phyloP scores from a whole-genome alignment of 2,113 vertebrate species.

The Echinops telfairi region DNA sequence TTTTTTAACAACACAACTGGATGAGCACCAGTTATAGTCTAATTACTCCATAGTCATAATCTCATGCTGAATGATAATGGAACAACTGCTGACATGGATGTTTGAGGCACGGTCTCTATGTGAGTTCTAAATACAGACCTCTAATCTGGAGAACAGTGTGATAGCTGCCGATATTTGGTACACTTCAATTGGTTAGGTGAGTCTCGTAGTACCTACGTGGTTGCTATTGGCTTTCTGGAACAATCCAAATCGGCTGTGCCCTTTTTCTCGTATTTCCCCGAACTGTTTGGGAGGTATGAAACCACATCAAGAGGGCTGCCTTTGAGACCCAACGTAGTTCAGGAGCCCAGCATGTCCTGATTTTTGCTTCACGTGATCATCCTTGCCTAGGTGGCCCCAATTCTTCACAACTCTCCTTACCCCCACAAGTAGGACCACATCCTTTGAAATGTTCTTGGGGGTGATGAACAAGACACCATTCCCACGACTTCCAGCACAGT shows the following conservation, averaged over 20 bases:
- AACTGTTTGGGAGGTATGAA: neutral
- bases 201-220: neutral
- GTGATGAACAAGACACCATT: too few species aligned
- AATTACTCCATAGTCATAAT: constrained; percentile 82
- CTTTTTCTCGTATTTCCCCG: neutral
- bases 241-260: neutral
- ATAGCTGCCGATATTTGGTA: neutral
- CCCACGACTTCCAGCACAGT: too few species aligned
- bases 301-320: neutral
- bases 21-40: constrained; percentile 81
- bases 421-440: too few species aligned
- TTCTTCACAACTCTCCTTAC: too few species aligned
- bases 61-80: constrained; percentile 76
- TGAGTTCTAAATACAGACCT: constrained; percentile 80
- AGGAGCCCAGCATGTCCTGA: neutral
- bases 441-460: too few species aligned
- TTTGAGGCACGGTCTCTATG: constrained; percentile 83
- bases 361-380: neutral
- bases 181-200: constrained; percentile 19
- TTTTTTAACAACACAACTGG: constrained; percentile 79
- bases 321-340: neutral
- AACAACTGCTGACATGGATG: constrained; percentile 83
- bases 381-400: too few species aligned
- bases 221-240: neutral
- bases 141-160: constrained; percentile 9